Evolutionary conservation across 1,140 invertebrate species (phyloP).

Genomic region (Aphis gossypii): DNA sequence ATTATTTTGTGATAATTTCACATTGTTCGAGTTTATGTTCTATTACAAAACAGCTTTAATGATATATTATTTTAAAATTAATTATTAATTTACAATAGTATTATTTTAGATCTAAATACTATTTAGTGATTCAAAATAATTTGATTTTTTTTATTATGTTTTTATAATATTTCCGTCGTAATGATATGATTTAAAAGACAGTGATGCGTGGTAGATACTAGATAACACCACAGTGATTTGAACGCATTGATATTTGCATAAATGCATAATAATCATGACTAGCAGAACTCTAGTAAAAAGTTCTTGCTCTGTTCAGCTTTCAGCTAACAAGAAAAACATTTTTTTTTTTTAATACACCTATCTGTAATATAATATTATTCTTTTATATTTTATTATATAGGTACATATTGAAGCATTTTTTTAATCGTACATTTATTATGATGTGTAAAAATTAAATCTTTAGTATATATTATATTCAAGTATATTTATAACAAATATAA

Average conservation of each 20-base stretch:
- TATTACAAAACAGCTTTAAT: neutral
- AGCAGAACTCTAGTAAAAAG: neutral
- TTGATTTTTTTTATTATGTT: neutral
- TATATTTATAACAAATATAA: no score
- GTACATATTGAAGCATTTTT: neutral
- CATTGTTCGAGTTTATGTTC: neutral
- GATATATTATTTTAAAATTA: neutral
- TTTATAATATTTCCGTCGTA: neutral
- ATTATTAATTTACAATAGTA: neutral
- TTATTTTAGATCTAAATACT: neutral
- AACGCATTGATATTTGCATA: slow-evolving; percentile 18
- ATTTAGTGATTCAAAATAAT: neutral
- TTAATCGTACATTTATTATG: neutral
- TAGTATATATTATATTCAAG: no score
- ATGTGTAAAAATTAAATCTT: neutral
- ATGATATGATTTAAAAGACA: neutral
- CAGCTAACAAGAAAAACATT: neutral
- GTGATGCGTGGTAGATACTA: neutral
- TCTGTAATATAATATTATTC: neutral
- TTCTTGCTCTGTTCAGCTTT: neutral
- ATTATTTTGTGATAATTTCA: neutral
- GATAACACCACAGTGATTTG: neutral
- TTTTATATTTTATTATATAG: neutral
- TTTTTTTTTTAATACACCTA: neutral
- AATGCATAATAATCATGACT: slow-evolving; percentile 32